Percentiles rank a stretch among this genome's conserved stretches.
phyloP scores from a whole-genome alignment of 2,797 vertebrate species.

The Periparus ater region DNA sequence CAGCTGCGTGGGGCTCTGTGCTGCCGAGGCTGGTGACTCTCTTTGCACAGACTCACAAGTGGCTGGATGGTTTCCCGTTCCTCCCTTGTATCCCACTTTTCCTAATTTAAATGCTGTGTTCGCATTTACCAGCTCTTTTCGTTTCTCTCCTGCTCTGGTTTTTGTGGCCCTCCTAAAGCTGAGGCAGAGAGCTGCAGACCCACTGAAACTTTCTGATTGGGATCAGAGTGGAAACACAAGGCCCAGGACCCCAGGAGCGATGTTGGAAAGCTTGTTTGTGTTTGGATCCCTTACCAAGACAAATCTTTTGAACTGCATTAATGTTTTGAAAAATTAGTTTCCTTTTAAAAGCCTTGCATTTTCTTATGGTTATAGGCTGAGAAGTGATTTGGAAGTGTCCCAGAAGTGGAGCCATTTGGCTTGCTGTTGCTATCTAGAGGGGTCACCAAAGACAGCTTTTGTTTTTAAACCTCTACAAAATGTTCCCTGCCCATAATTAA shows the following conservation, averaged over 20 bases:
- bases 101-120: background rate
- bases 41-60: background rate
- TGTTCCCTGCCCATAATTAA: background rate
- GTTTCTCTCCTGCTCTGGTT: background rate
- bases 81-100: background rate
- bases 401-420: background rate
- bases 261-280: background rate
- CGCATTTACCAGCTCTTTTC: background rate
- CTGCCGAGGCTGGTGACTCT: background rate
- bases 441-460: background rate
- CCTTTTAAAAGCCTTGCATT: background rate
- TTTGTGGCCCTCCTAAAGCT: background rate
- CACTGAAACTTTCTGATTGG: background rate
- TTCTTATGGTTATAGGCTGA: background rate
- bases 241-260: background rate
- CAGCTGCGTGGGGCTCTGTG: background rate
- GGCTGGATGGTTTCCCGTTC: background rate
- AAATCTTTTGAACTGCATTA: background rate
- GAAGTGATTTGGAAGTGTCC: background rate
- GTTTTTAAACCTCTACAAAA: conserved; percentile 5
- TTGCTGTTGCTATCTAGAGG: background rate
- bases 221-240: background rate
- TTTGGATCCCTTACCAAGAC: background rate
- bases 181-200: background rate
- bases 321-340: background rate